Percentiles rank a stretch among this genome's conserved stretches.
Conservation (phyloP, 2,113 vertebrate species). For the Acrocephalus arundinaceus region DNA sequence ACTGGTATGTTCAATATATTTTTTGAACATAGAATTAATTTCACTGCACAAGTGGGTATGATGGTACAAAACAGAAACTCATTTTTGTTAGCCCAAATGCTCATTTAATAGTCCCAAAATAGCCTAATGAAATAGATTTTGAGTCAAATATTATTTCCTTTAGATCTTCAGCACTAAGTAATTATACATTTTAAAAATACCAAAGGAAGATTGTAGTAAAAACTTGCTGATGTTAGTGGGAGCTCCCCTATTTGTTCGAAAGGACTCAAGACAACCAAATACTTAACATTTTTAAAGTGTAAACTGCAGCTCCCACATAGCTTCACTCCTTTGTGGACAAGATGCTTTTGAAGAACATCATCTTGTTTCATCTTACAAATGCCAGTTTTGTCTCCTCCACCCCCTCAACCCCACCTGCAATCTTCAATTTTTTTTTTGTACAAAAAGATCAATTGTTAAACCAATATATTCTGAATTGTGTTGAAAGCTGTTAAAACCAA, state of each 20-base stretch:
- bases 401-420: fast-evolving
- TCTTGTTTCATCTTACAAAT: not conserved
- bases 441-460: not conserved
- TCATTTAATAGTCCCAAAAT: not conserved
- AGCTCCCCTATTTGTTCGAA: not conserved
- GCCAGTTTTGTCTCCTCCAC: not conserved
- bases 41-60: not conserved
- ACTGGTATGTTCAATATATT: not conserved
- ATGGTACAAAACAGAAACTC: not conserved
- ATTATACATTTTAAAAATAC: not conserved
- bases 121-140: not conserved
- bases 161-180: not conserved
- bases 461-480: not conserved
- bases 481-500: not conserved
- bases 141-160: not conserved
- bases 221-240: not conserved
- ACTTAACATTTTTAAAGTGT: not conserved
- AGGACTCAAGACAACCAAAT: not conserved
- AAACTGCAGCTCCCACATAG: not conserved
- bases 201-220: not conserved
- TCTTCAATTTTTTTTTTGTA: not conserved
- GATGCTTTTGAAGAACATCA: not conserved
- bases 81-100: not conserved
- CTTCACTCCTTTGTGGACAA: not conserved
- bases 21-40: not conserved